Percentiles rank a stretch among this genome's conserved stretches.
Conservation (phyloP, 2,797 vertebrate genomes). For the Toxotes lorentzi region DNA sequence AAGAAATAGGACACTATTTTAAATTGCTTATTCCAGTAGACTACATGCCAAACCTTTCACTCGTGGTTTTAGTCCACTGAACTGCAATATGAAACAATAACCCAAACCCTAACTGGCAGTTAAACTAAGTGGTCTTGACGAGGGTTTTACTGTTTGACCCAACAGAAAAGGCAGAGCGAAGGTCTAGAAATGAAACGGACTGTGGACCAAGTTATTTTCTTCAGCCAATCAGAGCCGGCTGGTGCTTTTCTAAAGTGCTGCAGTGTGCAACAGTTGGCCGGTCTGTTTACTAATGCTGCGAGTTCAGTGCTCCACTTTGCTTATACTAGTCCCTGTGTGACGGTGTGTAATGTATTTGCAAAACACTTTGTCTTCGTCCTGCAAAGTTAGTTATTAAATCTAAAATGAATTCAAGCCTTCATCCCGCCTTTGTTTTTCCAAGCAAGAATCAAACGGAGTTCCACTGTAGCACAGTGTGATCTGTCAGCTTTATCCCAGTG, state of each 20-base stretch:
- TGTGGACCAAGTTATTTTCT: too few species aligned
- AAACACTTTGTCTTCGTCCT: background rate
- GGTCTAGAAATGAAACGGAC: too few species aligned
- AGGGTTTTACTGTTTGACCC: too few species aligned
- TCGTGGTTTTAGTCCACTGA: too few species aligned
- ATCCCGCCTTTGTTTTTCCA: background rate
- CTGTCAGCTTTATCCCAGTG: slow-evolving; percentile 13
- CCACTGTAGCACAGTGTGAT: slow-evolving; percentile 9
- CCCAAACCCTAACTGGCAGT: too few species aligned
- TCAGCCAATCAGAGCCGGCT: too few species aligned
- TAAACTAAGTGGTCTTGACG: too few species aligned
- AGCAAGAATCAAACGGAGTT: background rate
- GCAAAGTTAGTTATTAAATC: background rate
- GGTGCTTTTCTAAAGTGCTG: background rate
- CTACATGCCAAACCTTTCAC: too few species aligned
- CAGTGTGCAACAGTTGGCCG: background rate
- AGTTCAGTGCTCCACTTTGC: background rate
- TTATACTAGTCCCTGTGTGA: background rate
- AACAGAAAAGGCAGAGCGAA: too few species aligned
- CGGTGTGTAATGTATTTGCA: background rate
- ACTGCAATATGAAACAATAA: too few species aligned
- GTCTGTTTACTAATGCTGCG: background rate
- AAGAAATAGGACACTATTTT: too few species aligned
- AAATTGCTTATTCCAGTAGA: too few species aligned
- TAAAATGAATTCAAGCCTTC: background rate